A percentile compares a stretch with the other conserved stretches of the same genome.
phyloP scores from a whole-genome alignment of 2,888 invertebrate species.

The Ormyrus pomaceus region DNA sequence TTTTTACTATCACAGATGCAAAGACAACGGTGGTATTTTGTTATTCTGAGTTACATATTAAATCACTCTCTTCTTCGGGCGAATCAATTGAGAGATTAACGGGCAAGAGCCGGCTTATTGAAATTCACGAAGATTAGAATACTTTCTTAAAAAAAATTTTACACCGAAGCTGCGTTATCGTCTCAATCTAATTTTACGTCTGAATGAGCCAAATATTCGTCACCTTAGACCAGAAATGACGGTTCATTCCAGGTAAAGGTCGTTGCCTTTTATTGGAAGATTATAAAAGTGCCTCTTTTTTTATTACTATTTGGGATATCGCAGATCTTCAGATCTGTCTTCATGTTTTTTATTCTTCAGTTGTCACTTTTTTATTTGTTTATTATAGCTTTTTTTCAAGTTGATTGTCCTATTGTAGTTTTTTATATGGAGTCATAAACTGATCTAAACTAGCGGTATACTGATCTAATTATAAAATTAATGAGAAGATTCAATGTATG shows the following conservation, averaged over 20 bases:
- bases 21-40: too few species aligned
- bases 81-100: conserved; percentile 20
- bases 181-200: neutral
- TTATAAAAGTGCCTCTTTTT: neutral
- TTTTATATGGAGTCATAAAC: neutral
- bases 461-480: too few species aligned
- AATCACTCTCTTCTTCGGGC: conserved; percentile 16
- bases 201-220: conserved; percentile 17
- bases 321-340: too few species aligned
- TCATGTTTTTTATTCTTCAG: neutral
- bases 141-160: neutral
- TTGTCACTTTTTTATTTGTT: neutral
- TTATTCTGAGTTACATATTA: neutral
- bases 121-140: conserved; percentile 35
- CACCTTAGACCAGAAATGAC: neutral
- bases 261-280: conserved; percentile 11
- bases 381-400: neutral
- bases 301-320: too few species aligned
- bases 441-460: too few species aligned
- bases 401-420: neutral
- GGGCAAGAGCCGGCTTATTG: conserved; percentile 23
- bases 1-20: too few species aligned
- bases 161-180: conserved; percentile 3
- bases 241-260: conserved; percentile 20
- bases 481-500: too few species aligned